Evolutionary conservation across 2,797 vertebrate genomes (phyloP).

Genomic region (Sebastes dallii): DNA sequence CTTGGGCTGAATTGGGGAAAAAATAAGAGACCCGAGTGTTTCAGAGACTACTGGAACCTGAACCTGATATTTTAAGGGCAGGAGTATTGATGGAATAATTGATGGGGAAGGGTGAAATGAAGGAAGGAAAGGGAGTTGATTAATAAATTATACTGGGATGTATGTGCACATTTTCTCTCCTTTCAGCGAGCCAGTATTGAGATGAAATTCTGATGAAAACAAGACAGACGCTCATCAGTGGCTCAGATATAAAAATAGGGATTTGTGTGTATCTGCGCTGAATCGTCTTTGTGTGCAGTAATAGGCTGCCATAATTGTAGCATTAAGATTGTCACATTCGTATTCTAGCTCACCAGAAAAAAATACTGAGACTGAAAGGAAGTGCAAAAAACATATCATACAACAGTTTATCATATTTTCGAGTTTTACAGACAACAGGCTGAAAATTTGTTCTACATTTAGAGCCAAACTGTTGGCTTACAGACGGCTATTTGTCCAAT

Average conservation of each 20-base stretch:
- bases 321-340: neutral
- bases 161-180: conserved; percentile 25
- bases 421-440: neutral
- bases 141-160: conserved; percentile 49
- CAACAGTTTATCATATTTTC: neutral
- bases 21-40: conserved; percentile 39
- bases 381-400: neutral
- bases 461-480: neutral
- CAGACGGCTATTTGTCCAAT: neutral
- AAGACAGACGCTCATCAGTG: neutral
- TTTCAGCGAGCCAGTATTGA: conserved; percentile 6
- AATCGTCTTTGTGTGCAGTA: neutral
- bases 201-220: conserved; percentile 30
- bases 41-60: conserved; percentile 5
- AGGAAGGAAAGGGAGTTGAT: conserved; percentile 37
- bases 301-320: neutral
- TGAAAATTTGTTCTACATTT: neutral
- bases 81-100: conserved; percentile 61
- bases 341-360: neutral
- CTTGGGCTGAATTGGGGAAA: conserved; percentile 33
- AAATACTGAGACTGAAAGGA: neutral
- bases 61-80: conserved; percentile 35
- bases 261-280: conserved; percentile 1
- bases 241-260: conserved; percentile 4
- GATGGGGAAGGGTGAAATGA: conserved; percentile 49